Evolutionary conservation across 2,113 vertebrate genomes (phyloP).

Genomic region (Leptodactylus fuscus): DNA sequence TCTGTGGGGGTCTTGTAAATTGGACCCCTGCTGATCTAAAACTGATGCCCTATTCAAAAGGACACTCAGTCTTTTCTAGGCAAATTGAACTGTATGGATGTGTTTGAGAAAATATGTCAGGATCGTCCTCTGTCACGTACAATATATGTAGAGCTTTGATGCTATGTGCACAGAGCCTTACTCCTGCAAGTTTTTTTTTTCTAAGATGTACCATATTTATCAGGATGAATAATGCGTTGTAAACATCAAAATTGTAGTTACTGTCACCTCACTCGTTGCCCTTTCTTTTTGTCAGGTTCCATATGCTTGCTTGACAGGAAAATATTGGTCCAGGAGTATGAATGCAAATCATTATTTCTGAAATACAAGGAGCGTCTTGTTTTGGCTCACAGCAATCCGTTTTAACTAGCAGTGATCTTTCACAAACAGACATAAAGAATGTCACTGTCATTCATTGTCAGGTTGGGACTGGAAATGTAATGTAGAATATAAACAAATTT

Average conservation of each 20-base stretch:
- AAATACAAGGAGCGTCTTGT: background rate
- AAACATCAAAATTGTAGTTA: background rate
- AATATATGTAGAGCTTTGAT: too few relatives aligned
- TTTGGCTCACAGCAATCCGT: background rate
- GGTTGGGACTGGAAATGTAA: background rate
- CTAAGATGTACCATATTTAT: too few relatives aligned
- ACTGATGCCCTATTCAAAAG: too few relatives aligned
- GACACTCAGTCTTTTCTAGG: too few relatives aligned
- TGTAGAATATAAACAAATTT: background rate
- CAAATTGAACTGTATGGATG: too few relatives aligned
- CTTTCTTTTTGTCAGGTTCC: background rate
- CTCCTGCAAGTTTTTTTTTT: too few relatives aligned
- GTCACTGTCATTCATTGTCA: conserved; percentile 14
- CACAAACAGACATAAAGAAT: background rate
- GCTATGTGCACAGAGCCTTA: too few relatives aligned
- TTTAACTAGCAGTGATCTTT: conserved; percentile 3
- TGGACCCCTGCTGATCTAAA: too few relatives aligned
- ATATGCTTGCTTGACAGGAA: background rate
- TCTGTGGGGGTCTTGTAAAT: too few relatives aligned
- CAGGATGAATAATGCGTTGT: too few relatives aligned
- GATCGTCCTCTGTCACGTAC: too few relatives aligned
- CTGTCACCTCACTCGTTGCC: background rate
- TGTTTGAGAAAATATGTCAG: too few relatives aligned
- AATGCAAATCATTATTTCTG: background rate
- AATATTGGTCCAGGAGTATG: background rate